These are phyloP conservation scores for Colletes latitarsis DNA, from an alignment of 1,140 invertebrate genomes.

Conservation along the genomic window DNA sequence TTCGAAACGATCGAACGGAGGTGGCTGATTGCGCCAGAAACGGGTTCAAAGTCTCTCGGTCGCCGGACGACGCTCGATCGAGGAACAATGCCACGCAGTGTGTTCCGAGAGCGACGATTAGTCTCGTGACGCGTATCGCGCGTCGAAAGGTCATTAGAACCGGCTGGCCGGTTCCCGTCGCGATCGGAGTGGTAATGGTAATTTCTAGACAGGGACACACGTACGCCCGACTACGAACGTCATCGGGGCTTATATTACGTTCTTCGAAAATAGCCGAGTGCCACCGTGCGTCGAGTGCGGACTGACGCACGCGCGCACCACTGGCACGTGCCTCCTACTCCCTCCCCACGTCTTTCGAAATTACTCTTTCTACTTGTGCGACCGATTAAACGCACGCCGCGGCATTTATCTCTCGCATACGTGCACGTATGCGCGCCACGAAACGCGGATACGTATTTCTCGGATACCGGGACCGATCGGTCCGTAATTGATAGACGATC, in stretches of 20 bases:
- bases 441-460: conserved; percentile 44
- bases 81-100: conserved; percentile 48
- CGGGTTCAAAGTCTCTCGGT: background rate
- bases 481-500: conserved; percentile 12
- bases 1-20: too few species aligned
- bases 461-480: background rate
- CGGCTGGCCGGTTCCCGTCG: conserved; percentile 39
- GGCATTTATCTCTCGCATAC: conserved; percentile 64
- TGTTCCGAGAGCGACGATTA: conserved; percentile 50
- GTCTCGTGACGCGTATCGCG: conserved; percentile 53
- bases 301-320: conserved; percentile 71
- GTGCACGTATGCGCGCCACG: conserved; percentile 38
- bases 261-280: conserved; percentile 75
- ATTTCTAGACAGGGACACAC: conserved; percentile 57
- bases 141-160: conserved; percentile 65
- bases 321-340: conserved; percentile 71
- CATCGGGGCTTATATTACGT: conserved; percentile 68
- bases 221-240: conserved; percentile 53
- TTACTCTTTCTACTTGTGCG: conserved; percentile 66
- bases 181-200: conserved; percentile 56
- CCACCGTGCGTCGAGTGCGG: conserved; percentile 62
- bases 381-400: conserved; percentile 63
- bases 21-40: background rate
- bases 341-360: conserved; percentile 62
- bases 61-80: background rate